These are phyloP conservation scores for Orthonychiurus folsomi DNA, from an alignment of 2,888 invertebrate species.

Conservation along the genomic window DNA sequence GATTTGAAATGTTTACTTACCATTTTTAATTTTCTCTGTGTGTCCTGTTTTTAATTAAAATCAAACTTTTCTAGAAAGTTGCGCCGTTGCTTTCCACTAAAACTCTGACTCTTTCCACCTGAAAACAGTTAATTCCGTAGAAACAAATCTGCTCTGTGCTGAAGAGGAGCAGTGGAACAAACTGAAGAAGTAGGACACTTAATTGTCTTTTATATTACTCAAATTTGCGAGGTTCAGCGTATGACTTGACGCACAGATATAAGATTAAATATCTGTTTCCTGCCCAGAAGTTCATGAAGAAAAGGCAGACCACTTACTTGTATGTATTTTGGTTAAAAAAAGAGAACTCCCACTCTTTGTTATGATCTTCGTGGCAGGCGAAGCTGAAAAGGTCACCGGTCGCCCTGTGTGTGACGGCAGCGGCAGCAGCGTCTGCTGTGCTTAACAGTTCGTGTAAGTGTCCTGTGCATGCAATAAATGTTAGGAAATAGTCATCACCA, in stretches of 20 bases:
- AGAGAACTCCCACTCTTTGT: neutral
- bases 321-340: neutral
- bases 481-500: neutral
- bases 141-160: neutral
- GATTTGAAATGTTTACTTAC: no score
- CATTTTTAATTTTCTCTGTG: neutral
- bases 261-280: no score
- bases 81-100: no score
- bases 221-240: neutral
- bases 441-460: neutral
- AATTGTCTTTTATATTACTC: neutral
- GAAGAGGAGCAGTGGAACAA: neutral
- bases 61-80: neutral
- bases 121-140: no score
- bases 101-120: no score
- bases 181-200: neutral
- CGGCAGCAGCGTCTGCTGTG: no score
- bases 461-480: neutral
- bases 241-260: neutral
- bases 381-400: conserved; percentile 7
- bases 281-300: no score
- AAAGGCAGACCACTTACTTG: neutral
- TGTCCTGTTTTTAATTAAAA: neutral
- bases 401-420: no score
- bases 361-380: neutral